A percentile compares a stretch with the other conserved stretches of the same genome.
Evolutionary conservation across 1,140 invertebrate genomes (phyloP).

Genomic region (Drosophila suzukii): DNA sequence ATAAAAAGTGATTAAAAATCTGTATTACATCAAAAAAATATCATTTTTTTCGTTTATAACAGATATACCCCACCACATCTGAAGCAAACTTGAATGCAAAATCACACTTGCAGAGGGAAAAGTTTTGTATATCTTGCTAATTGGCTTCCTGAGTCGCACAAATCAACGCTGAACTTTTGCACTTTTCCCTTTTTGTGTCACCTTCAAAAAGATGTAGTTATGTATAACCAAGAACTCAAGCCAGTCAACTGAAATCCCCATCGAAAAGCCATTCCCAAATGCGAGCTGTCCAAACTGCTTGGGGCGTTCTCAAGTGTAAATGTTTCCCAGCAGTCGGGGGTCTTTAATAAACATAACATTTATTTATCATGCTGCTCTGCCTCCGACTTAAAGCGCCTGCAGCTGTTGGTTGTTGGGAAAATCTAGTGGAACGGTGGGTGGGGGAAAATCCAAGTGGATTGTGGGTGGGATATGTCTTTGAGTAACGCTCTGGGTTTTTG

Average conservation of each 20-base stretch:
- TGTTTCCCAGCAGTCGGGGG: constrained; percentile 45
- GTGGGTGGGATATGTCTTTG: constrained; percentile 28
- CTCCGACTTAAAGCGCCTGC: constrained; percentile 17
- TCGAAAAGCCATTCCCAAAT: constrained; percentile 7
- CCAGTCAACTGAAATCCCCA: constrained; percentile 1
- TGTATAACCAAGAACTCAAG: neutral
- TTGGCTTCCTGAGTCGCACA: constrained; percentile 27
- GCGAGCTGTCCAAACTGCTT: constrained; percentile 23
- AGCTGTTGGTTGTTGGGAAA: constrained; percentile 16
- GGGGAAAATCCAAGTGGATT: neutral
- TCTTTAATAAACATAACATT: constrained; percentile 76
- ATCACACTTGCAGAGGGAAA: constrained; percentile 8
- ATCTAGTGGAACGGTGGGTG: neutral
- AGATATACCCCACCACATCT: neutral
- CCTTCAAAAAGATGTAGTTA: constrained; percentile 13
- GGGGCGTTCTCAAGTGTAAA: constrained; percentile 51
- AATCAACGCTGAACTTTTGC: constrained; percentile 19
- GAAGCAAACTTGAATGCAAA: neutral
- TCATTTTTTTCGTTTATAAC: neutral
- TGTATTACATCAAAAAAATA: neutral
- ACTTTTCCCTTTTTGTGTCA: constrained; percentile 18
- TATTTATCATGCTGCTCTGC: constrained; percentile 36
- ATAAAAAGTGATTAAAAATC: too few relatives aligned
- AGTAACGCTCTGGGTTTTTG: constrained; percentile 42
- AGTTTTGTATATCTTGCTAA: constrained; percentile 21